Base-by-base conservation (phyloP, 2,888 invertebrate genomes). In the Eupithecia insigniata region DNA sequence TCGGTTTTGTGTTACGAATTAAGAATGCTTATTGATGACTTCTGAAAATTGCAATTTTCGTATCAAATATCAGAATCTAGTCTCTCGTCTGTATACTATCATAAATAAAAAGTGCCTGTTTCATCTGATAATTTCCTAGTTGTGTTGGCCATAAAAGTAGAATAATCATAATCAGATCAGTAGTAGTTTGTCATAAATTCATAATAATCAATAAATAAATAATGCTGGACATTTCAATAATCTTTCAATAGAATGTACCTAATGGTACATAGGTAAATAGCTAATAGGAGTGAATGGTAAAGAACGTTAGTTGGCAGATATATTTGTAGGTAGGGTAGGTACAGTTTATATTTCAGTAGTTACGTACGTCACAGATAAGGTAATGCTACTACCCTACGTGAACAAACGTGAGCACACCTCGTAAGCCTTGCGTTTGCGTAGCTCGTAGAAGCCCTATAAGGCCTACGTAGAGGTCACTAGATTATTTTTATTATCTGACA, bases 381-480 rank as follows among this genome's bases (percentile, higher is more conserved):
- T n/a, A n/a, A n/a, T n/a, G n/a, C n/a, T n/a, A n/a, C n/a, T n/a
- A n/a, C n/a, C n/a, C n/a, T n/a, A 51, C n/a, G 46, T n/a, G n/a
- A n/a, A 46, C 46, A 10, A 22, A 22, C n/a, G n/a, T 51, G 46
- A 51, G 22, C 46, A 5, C 14, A 22, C 2, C 26, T 5, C 55
- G 26, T 55, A 55, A 26, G 22, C 55, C 55, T 0, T 22, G 22
- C 26, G 55, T 55, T 55, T 55, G 55, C 55, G 55, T 55, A 55
- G 26, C 55, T 26, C 55, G 55, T 22, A 39, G 74, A 73, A 73
- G 70, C 71, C 74, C 62, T 71, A 71, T 22, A 73, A 62, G 51
- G 65, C 18, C 5, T 55, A 55, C 14, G 58, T 16, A 22, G 69
- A 74, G 71, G 74, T 66, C 74, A 66, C 6, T 66, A 61, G 68